Evolutionary conservation across 35 echinoderm and acorn worm genomes (phyloP).

Genomic region (Eucidaris tribuloides): DNA sequence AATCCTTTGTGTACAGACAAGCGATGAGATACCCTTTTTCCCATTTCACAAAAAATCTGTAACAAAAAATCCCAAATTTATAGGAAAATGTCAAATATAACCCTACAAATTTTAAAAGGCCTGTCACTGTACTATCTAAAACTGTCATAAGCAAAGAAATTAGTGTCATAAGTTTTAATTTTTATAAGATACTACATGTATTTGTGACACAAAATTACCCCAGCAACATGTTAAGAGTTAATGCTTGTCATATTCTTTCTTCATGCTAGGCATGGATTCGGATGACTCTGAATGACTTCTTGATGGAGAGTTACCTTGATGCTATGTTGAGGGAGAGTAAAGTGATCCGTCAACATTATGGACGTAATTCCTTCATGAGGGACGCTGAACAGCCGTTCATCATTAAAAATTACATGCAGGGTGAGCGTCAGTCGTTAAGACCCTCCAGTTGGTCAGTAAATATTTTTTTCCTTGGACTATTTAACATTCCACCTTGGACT

Average conservation of each 20-base stretch:
- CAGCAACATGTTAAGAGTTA: not conserved
- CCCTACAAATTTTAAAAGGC: no score
- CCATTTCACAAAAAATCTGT: no score
- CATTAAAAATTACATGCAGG: conserved; percentile 88
- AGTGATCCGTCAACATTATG: conserved; percentile 65
- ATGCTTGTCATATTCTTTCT: not conserved
- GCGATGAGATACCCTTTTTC: no score
- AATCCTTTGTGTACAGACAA: no score
- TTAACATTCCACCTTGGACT: no score
- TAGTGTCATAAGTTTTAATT: not conserved
- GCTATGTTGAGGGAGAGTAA: conserved; percentile 74
- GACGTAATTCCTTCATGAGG: conserved; percentile 61
- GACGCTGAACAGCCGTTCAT: conserved; percentile 85
- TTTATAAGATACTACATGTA: not conserved
- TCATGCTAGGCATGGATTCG: conserved; percentile 81
- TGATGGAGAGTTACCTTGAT: conserved; percentile 94
- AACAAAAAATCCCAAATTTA: no score
- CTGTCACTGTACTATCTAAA: no score
- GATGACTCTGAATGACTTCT: conserved; percentile 88
- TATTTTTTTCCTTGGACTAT: no score
- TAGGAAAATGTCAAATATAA: no score
- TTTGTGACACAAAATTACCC: no score
- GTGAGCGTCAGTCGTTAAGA: conserved; percentile 25
- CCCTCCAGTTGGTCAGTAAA: no score
- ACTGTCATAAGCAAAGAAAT: no score